Percentiles rank a stretch among this genome's conserved stretches.
phyloP scores from a whole-genome alignment of 2,113 vertebrate genomes.

The Natator depressus region DNA sequence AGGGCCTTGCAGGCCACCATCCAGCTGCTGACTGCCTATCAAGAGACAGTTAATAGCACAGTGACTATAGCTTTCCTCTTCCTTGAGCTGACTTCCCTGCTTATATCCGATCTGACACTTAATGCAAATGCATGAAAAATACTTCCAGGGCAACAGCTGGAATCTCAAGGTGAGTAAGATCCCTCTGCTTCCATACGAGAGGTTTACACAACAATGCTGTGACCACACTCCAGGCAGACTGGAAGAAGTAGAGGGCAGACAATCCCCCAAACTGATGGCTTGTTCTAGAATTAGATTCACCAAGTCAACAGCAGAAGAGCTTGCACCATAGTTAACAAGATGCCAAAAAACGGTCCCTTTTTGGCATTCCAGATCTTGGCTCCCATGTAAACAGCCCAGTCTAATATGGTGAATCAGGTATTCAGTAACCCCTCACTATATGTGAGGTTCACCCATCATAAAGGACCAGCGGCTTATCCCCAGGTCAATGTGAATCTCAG shows the following conservation, averaged over 20 bases:
- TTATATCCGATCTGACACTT: too few relatives aligned
- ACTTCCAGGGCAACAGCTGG: not conserved
- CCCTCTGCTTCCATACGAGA: not conserved
- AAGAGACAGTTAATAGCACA: not conserved
- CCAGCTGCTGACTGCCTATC: not conserved
- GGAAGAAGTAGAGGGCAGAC: too few relatives aligned
- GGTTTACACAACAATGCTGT: not conserved
- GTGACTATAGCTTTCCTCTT: not conserved
- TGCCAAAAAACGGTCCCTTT: not conserved
- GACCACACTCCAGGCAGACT: not conserved
- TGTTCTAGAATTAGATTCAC: not conserved
- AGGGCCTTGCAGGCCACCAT: not conserved
- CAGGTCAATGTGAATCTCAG: too few relatives aligned
- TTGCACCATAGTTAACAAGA: not conserved
- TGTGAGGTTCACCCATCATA: too few relatives aligned
- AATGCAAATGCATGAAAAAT: not conserved
- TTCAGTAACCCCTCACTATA: too few relatives aligned
- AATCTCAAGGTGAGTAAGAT: not conserved
- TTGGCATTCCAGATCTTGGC: not conserved
- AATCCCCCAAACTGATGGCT: not conserved
- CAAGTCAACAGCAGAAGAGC: not conserved
- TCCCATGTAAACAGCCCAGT: not conserved
- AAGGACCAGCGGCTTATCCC: too few relatives aligned
- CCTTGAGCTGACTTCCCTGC: not conserved
- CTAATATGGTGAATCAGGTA: too few relatives aligned